Base-by-base conservation (phyloP, 2,113 vertebrate genomes). In the Psettodes erumei region DNA sequence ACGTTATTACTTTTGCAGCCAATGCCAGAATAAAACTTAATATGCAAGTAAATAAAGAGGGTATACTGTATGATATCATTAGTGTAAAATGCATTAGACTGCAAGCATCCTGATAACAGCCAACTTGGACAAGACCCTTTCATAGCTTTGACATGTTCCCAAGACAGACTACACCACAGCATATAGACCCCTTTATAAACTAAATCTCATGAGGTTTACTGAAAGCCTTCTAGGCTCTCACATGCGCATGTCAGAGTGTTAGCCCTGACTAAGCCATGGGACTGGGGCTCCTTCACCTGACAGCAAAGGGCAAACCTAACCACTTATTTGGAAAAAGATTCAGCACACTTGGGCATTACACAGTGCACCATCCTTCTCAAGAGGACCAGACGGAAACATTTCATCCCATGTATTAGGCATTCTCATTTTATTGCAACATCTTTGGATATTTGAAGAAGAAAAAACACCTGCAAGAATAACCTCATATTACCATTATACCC, bases 281-380 rank as follows among this genome's bases (percentile, higher is more conserved):
- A 79, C 35, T 58, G 68, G 28, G 61, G 74, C 58, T 45, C 19
- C 53, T n/a, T 71, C 61, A 83, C 76, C 60, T 77, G 82, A 76
- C 75, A 85, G 86, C 66, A 61, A 62, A 86, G 70, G 72, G 71
- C 63, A 78, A 70, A 69, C 32, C 12, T n/a, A 54, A 55, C n/a
- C 38, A 48, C 38, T 64, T 35, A 45, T 55, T 59, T 47, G 32
- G 0, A 67, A 75, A 50, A 68, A 56, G 32, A 60, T 58, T 76
- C 27, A 23, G 32, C 25, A 61, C 33, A 65, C 43, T 43, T 21
- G 1, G 13, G 25, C 68, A 64, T 53, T 66, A 59, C 11, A 56
- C 32, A 38, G 9, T 19, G 8, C 27, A 43, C 2, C 11, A 43
- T 15, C 5, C 13, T 0, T 63, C 21, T 60, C 25, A 67, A 42